phyloP scores from a whole-genome alignment of 2,797 vertebrate genomes.

The Coluber constrictor region DNA sequence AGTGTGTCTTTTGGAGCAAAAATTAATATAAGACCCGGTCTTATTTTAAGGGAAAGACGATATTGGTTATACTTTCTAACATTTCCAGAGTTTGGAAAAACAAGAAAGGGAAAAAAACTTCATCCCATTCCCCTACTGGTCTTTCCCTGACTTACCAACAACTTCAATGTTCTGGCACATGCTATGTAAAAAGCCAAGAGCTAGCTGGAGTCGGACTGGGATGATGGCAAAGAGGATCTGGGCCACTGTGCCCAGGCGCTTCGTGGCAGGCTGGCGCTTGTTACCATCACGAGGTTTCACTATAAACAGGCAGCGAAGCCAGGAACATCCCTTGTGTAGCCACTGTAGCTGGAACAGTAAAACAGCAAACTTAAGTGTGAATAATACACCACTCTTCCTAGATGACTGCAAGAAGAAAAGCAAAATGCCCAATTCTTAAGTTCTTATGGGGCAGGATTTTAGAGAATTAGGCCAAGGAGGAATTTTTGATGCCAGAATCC shows the following conservation, averaged over 20 bases:
- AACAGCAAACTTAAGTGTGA: not conserved
- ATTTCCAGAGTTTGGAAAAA: not conserved
- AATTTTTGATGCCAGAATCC: not conserved
- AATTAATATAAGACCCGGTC: too few relatives aligned
- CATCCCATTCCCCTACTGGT: not conserved
- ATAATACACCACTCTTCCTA: not conserved
- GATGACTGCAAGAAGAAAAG: not conserved
- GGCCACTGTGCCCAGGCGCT: slow-evolving; percentile 59
- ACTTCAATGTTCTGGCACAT: slow-evolving; percentile 65
- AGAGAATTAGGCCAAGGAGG: not conserved
- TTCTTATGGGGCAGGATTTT: not conserved
- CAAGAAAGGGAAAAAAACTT: not conserved
- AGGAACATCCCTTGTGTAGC: slow-evolving; percentile 24
- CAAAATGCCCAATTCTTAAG: not conserved
- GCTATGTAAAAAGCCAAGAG: slow-evolving; percentile 69
- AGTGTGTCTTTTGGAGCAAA: too few relatives aligned
- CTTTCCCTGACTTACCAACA: slow-evolving; percentile 65
- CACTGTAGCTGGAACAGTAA: slow-evolving; percentile 45
- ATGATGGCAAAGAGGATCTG: slow-evolving; percentile 70
- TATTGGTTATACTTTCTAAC: not conserved
- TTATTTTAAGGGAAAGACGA: too few relatives aligned
- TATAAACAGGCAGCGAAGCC: not conserved
- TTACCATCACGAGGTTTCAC: not conserved
- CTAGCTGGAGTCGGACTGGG: slow-evolving; percentile 70
- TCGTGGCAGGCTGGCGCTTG: slow-evolving; percentile 52